Evolutionary conservation across 2,888 invertebrate genomes (phyloP), one percentile per base, ranked within the genome.

Genomic region (Amblyjoppa fuscipennis): DNA sequence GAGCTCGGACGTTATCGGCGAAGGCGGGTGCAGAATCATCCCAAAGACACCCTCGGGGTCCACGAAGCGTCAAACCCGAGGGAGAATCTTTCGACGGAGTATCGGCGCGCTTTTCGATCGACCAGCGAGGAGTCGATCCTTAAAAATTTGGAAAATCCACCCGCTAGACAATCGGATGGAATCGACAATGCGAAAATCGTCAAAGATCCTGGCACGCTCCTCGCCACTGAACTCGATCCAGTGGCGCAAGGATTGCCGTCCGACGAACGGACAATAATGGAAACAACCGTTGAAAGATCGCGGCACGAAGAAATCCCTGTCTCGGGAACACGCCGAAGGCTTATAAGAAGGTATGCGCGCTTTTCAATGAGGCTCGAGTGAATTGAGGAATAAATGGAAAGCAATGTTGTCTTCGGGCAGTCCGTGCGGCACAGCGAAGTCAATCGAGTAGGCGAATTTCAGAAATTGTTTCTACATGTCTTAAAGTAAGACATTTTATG

Each of bases 1-100:
- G 95, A 95, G 87, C 91, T 95, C 71, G 94, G 94, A 68, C 93
- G 94, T 80, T 95, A 95, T 90, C 94, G 95, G 49, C 94, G 95
- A 75, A 94, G 94, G 89, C 93, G 94, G 81, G 93, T 94, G 34
- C 93, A 94, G 84, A 94, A 94, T 92, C 93, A 90, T 66, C 92
- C 93, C 16, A 91, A 90, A 86, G 93, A 93, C 87, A 92, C 89
- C 73, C 89, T 93, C 53, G 90, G 90, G 20, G 81, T 88, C 56
- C 51, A 81, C 80, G 71, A 82, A 13, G 59, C 31, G 25, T 79
- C 85, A 53, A 73, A 81, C 68, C 38, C 31, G 11, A 77, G 74
- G 64, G 81, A 85, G 51, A 85, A 82, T 49, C 88, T 90, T 69
- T 84, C 91, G 45, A 92, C 93, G 20, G 93, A 93, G 79, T 93